A percentile compares a stretch with the other conserved stretches of the same genome.
phyloP scores from a whole-genome alignment of 1,140 invertebrate genomes.

The Trypoxylus dichotomus region DNA sequence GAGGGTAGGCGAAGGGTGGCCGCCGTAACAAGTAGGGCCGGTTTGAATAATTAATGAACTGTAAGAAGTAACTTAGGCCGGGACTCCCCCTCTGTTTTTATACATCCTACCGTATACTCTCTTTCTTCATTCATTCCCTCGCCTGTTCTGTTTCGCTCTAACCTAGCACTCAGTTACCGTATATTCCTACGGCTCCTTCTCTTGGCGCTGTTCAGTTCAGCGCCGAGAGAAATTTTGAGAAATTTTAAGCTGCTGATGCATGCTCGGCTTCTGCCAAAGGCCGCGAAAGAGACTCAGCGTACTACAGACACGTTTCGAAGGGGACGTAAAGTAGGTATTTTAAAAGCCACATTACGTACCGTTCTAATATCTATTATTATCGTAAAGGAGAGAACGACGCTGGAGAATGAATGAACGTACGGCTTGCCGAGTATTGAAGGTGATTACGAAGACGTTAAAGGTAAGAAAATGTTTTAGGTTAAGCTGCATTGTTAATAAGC shows the following conservation, averaged over 20 bases:
- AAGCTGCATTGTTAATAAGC: neutral
- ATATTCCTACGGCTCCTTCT: neutral
- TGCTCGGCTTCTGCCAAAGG: conserved; percentile 5
- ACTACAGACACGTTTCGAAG: neutral
- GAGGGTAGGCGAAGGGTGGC: conserved; percentile 34
- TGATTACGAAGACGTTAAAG: conserved; percentile 2
- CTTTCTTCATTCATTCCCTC: conserved; percentile 21
- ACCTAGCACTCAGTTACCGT: neutral
- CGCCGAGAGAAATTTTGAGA: conserved; percentile 25
- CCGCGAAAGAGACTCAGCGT: neutral
- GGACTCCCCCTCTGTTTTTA: conserved; percentile 42
- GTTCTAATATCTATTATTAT: conserved; percentile 23
- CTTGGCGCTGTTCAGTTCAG: neutral
- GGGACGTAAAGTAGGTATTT: conserved; percentile 17
- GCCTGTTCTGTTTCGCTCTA: neutral
- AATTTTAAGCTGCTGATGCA: conserved; percentile 32
- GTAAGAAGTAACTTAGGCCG: conserved; percentile 51
- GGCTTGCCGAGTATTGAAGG: neutral
- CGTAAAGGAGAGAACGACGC: neutral
- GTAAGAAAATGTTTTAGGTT: conserved; percentile 11
- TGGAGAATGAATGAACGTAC: neutral
- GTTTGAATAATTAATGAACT: conserved; percentile 45
- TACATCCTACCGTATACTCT: conserved; percentile 38
- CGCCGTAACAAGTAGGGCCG: conserved; percentile 48
- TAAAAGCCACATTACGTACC: conserved; percentile 21